phyloP scores from a whole-genome alignment of 2,888 invertebrate species.

The Lasius fuliginosus region DNA sequence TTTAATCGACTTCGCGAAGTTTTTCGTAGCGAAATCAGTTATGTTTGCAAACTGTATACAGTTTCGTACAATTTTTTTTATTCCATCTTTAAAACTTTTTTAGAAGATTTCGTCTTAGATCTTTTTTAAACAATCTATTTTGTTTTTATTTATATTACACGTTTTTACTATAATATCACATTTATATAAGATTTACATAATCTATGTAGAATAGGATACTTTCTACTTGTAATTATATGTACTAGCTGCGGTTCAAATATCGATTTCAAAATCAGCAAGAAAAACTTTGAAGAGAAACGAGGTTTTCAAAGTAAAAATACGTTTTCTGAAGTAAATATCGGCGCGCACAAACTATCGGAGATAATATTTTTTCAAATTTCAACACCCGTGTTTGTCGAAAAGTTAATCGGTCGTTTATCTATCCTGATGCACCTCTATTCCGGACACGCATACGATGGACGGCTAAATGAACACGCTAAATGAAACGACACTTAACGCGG shows the following conservation, averaged over 20 bases:
- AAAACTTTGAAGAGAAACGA: background rate
- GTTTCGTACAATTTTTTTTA: background rate
- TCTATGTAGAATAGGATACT: background rate
- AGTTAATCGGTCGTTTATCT: constrained; percentile 6
- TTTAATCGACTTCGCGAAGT: constrained; percentile 11
- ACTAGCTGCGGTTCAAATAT: background rate
- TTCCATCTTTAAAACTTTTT: background rate
- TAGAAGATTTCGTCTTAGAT: background rate
- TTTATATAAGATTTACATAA: background rate
- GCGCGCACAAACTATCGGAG: no score
- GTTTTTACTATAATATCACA: background rate
- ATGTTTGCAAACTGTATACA: background rate
- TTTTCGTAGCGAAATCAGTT: background rate
- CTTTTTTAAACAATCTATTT: background rate
- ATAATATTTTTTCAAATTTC: background rate
- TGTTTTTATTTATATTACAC: background rate
- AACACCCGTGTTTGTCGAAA: background rate
- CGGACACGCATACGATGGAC: constrained; percentile 25
- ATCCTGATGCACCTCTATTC: background rate
- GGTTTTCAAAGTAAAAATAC: background rate
- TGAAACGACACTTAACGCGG: constrained; percentile 56
- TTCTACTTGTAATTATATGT: background rate
- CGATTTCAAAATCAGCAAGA: background rate
- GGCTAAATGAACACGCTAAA: constrained; percentile 60
- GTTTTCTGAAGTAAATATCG: background rate